Percentiles rank a stretch among this genome's conserved stretches.
Evolutionary conservation across 2,113 vertebrate genomes (phyloP).

Genomic region (Accipiter cooperii): DNA sequence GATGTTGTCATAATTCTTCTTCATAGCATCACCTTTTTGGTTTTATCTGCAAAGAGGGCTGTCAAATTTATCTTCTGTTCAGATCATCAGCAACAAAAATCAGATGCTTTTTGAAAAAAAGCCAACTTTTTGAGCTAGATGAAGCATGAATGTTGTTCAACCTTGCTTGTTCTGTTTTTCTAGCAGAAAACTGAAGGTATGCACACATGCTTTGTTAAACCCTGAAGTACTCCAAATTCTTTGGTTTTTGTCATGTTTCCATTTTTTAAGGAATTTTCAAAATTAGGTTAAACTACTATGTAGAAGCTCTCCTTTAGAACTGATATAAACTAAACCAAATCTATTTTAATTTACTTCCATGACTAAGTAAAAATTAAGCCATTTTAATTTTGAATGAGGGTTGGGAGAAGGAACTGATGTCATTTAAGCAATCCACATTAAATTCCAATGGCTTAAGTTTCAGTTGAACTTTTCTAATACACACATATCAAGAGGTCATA

Average conservation of each 20-base stretch:
- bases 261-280: not conserved
- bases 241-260: not conserved
- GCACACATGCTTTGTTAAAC: not conserved
- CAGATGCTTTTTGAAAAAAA: slow-evolving; percentile 29
- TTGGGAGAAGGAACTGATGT: not conserved
- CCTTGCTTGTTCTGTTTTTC: not conserved
- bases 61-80: slow-evolving; percentile 65
- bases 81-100: slow-evolving; percentile 50
- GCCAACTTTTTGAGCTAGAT: not conserved
- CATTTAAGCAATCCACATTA: not conserved
- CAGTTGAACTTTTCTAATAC: not conserved
- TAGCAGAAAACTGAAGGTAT: not conserved
- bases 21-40: slow-evolving; percentile 53
- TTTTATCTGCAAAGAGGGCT: slow-evolving; percentile 62
- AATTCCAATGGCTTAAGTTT: not conserved
- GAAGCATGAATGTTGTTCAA: not conserved
- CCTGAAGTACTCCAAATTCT: not conserved
- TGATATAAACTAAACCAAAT: not conserved
- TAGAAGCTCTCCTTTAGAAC: not conserved
- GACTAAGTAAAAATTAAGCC: not conserved
- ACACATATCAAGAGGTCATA: not conserved
- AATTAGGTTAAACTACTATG: not conserved
- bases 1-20: slow-evolving; percentile 68
- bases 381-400: not conserved
- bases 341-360: not conserved